Evolutionary conservation across 2,888 invertebrate species (phyloP).

Genomic region (Diploptera punctata): DNA sequence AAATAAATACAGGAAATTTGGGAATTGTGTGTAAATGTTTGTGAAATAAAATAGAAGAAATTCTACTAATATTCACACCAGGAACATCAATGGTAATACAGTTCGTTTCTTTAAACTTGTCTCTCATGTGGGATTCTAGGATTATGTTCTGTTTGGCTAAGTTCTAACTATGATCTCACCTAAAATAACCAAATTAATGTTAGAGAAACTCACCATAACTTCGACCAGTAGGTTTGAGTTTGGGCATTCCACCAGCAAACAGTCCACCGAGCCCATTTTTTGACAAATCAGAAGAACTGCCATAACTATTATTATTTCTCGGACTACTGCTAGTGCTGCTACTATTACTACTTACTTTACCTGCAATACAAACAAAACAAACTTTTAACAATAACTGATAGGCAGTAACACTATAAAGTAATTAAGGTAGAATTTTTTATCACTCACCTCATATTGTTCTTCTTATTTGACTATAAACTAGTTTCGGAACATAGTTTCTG

Average conservation of each 20-base stretch:
- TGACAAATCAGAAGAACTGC: background rate
- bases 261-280: conserved; percentile 68
- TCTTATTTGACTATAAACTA: no score
- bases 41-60: no score
- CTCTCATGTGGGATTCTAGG: no score
- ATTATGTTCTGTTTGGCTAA: background rate
- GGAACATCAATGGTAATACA: background rate
- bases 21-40: no score
- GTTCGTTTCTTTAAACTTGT: no score
- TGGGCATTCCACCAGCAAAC: conserved; percentile 85
- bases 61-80: background rate
- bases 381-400: no score
- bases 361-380: no score
- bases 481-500: no score
- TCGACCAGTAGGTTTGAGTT: conserved; percentile 72
- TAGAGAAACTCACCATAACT: conserved; percentile 36
- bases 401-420: no score
- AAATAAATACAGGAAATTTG: no score
- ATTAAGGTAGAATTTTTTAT: no score
- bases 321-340: conserved; percentile 4
- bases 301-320: conserved; percentile 6
- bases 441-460: no score
- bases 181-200: background rate
- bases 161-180: background rate
- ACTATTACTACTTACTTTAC: conserved; percentile 16